Percentiles rank a stretch among this genome's conserved stretches.
phyloP scores from a whole-genome alignment of 1,140 invertebrate species.

The fruit fly (Drosophila melanogaster) region Release_6_plus_ISO1_MT NC_004354.4:20990001-20990500 shows the following conservation, averaged over 20 bases:
- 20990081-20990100: not conserved
- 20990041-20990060: not conserved
- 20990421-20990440: conserved; percentile 39
- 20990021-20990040: no score
- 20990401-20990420: conserved; percentile 81
- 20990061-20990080: not conserved
- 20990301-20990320: not conserved
- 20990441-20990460: conserved; percentile 22
- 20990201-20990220: conserved; percentile 34
- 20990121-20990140: not conserved
- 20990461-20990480: conserved; percentile 1
- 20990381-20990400: conserved; percentile 71
- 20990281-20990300: conserved; percentile 1
- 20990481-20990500: not conserved
- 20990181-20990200: not conserved
- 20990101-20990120: no score
- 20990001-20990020: not conserved
- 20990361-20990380: conserved; percentile 58
- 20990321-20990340: not conserved
- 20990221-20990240: conserved; percentile 48
- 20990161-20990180: not conserved
- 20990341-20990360: conserved; percentile 25
- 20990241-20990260: conserved; percentile 46
- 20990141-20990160: not conserved
- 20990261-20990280: conserved; percentile 50